A percentile compares a stretch with the other conserved stretches of the same genome.
Conservation (phyloP, 2,113 vertebrate genomes). For the Anthoscopus minutus region DNA sequence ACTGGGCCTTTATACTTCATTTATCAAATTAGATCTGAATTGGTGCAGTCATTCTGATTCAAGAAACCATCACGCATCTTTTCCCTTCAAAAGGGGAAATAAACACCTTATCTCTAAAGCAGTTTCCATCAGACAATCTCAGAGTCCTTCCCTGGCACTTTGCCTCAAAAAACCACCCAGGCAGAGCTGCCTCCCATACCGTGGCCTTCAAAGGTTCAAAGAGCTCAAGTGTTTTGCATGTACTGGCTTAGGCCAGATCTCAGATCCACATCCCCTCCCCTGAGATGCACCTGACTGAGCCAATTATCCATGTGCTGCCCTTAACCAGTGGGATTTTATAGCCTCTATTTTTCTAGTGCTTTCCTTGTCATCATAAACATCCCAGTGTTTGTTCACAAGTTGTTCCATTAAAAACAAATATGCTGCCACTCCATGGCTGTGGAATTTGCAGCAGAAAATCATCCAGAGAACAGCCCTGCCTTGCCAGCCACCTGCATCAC, state of each 20-base stretch:
- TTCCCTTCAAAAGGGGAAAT: constrained; percentile 20
- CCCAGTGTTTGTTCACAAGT: constrained; percentile 31
- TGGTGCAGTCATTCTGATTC: background rate
- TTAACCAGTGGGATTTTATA: background rate
- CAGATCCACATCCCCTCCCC: background rate
- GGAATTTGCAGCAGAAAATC: constrained; percentile 36
- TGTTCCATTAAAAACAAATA: constrained; percentile 28
- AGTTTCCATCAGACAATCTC: background rate
- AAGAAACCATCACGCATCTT: background rate
- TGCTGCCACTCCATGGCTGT: background rate
- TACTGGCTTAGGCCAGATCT: background rate
- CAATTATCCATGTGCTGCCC: background rate
- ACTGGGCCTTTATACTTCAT: constrained; percentile 19
- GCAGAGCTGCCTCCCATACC: background rate
- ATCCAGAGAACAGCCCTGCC: background rate
- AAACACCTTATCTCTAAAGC: constrained; percentile 16
- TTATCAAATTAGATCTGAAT: constrained; percentile 43
- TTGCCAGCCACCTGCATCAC: constrained; percentile 36
- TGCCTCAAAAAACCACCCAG: background rate
- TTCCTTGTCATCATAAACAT: constrained; percentile 15
- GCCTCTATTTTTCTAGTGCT: background rate
- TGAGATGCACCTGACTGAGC: background rate
- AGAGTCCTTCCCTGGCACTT: background rate
- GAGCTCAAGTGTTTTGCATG: background rate
- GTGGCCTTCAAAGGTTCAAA: background rate